Evolutionary conservation across 2,888 invertebrate genomes (phyloP), one percentile per base, ranked within the genome.

Genomic region (Cenopis cana): DNA sequence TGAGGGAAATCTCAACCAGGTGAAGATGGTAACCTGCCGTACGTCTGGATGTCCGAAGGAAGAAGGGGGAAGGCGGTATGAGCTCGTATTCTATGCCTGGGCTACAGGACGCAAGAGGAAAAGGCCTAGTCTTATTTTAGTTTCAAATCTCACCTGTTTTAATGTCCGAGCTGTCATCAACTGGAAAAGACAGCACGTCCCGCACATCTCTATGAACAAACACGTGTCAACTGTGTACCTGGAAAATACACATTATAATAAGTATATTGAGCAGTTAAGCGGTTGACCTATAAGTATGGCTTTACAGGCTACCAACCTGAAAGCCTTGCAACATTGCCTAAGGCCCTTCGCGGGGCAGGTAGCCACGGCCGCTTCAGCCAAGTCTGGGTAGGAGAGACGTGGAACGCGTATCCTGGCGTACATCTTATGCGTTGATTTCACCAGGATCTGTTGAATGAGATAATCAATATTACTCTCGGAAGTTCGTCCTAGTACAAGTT

Each of bases 131-230:
- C 8, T 33, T 3, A 4, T 24, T 33, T 8, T 5, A 0, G 8
- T 8, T 8, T 2, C 8, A 33, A 33, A 33, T 33, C 33, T 33
- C 75, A 90, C 90, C 82, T 82, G 80, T 79, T 83, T 89, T 0
- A 88, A 46, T 0, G 86, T 87, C 0, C 78, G 74, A 0, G 90
- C 90, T 41, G 89, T 89, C 79, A 91, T 85, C 17, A 91, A 85
- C 76, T 89, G 82, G 49, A 88, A 90, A 49, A 90, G 77, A 69
- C 90, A 89, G 71, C 90, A 90, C 0, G 85, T 82, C 0, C 88
- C 87, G 59, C 82, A 86, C 74, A 89, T 79, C 55, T 85, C 79
- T 0, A 86, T 59, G 36, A 89, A 80, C 5, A 91, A 62, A n/a
- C 76, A 82, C 0, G 78, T 20, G n/a, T 91, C 90, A 3, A 89